Base-by-base conservation (phyloP, 1,140 invertebrate species). In the Neodiprion virginianus region DNA sequence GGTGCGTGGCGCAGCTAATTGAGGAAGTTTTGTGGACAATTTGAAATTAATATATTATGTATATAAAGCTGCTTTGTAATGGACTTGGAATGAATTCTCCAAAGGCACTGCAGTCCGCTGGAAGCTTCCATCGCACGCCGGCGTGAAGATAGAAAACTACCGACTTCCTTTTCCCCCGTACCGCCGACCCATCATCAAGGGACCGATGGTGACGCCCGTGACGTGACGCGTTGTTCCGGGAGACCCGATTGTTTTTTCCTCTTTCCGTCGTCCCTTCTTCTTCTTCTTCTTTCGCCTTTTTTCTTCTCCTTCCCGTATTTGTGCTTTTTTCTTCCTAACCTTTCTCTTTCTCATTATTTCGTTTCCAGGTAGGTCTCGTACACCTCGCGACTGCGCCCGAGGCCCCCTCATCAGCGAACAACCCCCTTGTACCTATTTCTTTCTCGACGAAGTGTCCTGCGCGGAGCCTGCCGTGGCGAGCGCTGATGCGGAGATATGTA, bases 21-120 rank as follows among this genome's bases (percentile, higher is more conserved):
- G 40, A 21, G 67, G 67, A 69, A 69, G 67, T 69, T 69, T 69
- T 69, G 21, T 23, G 21, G 67, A 69, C 67, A 69, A 69, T 47
- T 69, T 69, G 4, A 23, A 69, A 69, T 69, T 69, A 69, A 69
- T 40, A 40, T 40, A 40, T 40, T 40, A 40, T 40, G 28, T 40
- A 5, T 40, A 40, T 69, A 69, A 69, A 47, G 67, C 67, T 28
- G 67, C 11, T 69, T 69, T 69, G 67, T 69, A 69, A 69, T 11
- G 21, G 40, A 69, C 23, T 14, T 14, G 12, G 12, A 7, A 65
- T 17, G 61, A 21, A 21, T 65, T 65, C 17, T 65, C 17, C 2
- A 65, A 14, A 7, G 61, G 17, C 7, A 40, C 28, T 40, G 1
- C 61, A 21, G 1, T 65, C 12, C 4, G 61, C 7, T 65, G 61